Percentiles rank a stretch among this genome's conserved stretches.
Conservation (phyloP, 2,888 invertebrate genomes). For the Apamea crenata region DNA sequence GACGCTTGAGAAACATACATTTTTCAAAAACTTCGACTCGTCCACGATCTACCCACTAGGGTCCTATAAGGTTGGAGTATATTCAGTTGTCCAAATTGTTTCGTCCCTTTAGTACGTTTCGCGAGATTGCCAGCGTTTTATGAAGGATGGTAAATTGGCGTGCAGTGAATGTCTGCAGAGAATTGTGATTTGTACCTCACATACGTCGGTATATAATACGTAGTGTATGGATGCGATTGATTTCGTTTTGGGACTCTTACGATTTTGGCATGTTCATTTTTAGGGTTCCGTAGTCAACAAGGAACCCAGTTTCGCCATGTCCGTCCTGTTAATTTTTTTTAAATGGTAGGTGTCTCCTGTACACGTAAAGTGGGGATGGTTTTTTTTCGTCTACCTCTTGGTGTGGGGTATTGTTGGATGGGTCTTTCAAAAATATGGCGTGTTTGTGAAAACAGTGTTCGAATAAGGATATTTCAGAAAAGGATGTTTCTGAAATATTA, state of each 20-base stretch:
- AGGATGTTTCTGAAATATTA: too few relatives aligned
- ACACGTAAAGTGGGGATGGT: too few relatives aligned
- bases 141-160: constrained; percentile 64
- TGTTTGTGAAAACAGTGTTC: too few relatives aligned
- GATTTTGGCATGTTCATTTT: background rate
- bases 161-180: constrained; percentile 29
- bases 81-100: constrained; percentile 70
- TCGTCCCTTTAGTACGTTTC: constrained; percentile 62
- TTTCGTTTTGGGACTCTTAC: constrained; percentile 22
- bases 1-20: constrained; percentile 45
- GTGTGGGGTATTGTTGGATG: too few relatives aligned
- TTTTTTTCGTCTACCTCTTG: too few relatives aligned
- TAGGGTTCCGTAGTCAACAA: too few relatives aligned
- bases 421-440: too few relatives aligned
- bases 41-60: constrained; percentile 42
- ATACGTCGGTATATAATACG: background rate
- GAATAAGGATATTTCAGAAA: too few relatives aligned
- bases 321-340: too few relatives aligned
- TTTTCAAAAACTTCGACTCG: constrained; percentile 58
- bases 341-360: too few relatives aligned
- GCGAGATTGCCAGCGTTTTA: constrained; percentile 65
- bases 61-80: constrained; percentile 57
- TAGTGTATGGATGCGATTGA: constrained; percentile 42
- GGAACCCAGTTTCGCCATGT: too few relatives aligned
- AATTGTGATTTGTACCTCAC: constrained; percentile 9